These are phyloP conservation scores for Oeneis ivallda DNA, from an alignment of 2,888 invertebrate species.

Conservation along the genomic window DNA sequence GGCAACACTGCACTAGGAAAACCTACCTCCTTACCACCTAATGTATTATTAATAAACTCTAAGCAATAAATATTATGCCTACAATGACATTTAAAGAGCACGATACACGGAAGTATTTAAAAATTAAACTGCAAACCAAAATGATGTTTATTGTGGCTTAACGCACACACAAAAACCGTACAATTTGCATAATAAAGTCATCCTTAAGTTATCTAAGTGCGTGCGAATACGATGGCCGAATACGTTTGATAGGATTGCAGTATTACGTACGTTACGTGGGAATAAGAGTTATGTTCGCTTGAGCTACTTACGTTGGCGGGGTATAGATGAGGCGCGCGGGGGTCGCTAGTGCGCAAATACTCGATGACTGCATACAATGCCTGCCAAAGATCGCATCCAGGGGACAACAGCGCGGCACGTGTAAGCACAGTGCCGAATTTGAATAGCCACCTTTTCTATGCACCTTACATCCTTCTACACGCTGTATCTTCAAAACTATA, in stretches of 20 bases:
- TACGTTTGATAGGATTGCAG: constrained; percentile 2
- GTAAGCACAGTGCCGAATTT: constrained; percentile 73
- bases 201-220: constrained; percentile 44
- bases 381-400: constrained; percentile 78
- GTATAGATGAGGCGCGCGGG: constrained; percentile 39
- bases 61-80: not conserved
- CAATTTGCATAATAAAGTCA: constrained; percentile 41
- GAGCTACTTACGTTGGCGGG: constrained; percentile 25
- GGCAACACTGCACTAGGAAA: no score
- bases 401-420: constrained; percentile 73
- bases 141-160: constrained; percentile 30
- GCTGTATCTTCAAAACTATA: not conserved
- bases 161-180: constrained; percentile 31
- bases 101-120: constrained; percentile 20
- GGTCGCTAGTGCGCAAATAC: constrained; percentile 67
- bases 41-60: not conserved
- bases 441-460: constrained; percentile 38
- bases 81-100: constrained; percentile 7
- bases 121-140: constrained; percentile 29
- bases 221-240: constrained; percentile 50
- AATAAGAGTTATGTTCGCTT: constrained; percentile 7
- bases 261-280: not conserved
- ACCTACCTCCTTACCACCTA: not conserved
- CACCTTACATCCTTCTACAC: constrained; percentile 36
- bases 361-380: constrained; percentile 74